Base-by-base conservation (phyloP, 2,888 invertebrate species). In the Rapana venosa region DNA sequence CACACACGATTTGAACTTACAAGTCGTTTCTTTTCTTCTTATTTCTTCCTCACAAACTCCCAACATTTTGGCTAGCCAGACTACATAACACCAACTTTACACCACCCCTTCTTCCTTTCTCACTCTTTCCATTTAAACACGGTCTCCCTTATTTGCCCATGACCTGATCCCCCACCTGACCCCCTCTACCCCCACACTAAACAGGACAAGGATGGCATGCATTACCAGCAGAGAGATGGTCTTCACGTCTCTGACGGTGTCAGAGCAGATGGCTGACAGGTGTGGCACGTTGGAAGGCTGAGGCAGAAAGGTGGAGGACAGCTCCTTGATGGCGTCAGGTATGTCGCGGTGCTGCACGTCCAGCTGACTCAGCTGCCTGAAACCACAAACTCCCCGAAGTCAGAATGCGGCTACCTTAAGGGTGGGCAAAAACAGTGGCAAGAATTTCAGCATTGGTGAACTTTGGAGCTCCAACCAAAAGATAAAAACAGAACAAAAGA, bases 191-290 rank as follows among this genome's bases (percentile, higher is more conserved):
- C 2, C 47, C 47, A 47, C 2, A 47, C 47, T 47, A 47, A 47
- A 47, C 2, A 5, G 47, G 47, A 47, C 47, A 47, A 47, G 8
- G 8, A 47, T 8, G 8, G 47, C 8, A 8, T n/a, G 47, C 13
- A 83, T 86, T 58, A 86, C 86, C 86, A 86, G 66, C 0, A 86
- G 22, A 26, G 86, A 86, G 35, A 86, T 86, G 66, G 66, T 66
- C 35, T 86, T 86, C 35, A 86, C 86, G 26, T 86, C 66, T 11
- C 30, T 61, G 26, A 86, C 66, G 32, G 66, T 30, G 58, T 86
- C 22, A 2, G 32, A 22, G 35, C 86, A 35, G 61, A 86, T 32
- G 22, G 32, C 66, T 1, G 32, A 22, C 66, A 86, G 61, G 22
- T 86, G 66, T 1, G 35, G 86, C 61, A 35, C 15, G 17, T 86